Evolutionary conservation across 2,888 invertebrate genomes (phyloP), one percentile per base, ranked within the genome.

Genomic region (Stenodema calcarata): DNA sequence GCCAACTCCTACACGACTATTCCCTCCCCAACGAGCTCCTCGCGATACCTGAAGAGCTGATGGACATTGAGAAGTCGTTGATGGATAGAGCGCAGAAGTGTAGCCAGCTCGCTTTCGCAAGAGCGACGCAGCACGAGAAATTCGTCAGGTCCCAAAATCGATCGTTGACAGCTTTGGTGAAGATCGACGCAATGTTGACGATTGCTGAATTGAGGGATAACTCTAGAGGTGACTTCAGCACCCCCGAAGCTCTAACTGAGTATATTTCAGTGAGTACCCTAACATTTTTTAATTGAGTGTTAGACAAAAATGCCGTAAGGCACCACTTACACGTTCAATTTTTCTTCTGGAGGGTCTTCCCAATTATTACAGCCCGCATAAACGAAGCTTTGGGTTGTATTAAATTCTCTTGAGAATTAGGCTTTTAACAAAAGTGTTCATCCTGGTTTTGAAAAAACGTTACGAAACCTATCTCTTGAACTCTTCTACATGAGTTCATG

Each of bases 181-280:
- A 94, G 89, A 93, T 95, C 0, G 95, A 96, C 89, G 94, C 95
- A 0, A 92, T 94, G 50, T 91, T 97, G 18, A 95, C 95, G 0
- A 84, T 88, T 11, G 87, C 85, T 6, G 88, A 88, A 50, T 79
- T 87, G 12, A 80, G 86, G 14, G 88, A 88, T 41, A 50, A 18
- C 41, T 30, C 82, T 6, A 42, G 35, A 69, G 14, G 23, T n/a
- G 82, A 82, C 14, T 69, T 82, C 62, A 62, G 82, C 41, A 42
- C 82, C 30, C 82, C 82, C 3, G 62, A 69, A 41, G 82, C 82
- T 1, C 30, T 82, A 14, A 42, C 62, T 41, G 82, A 69, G 42
- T 82, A 69, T 41, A 41, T 82, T 41, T 30, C 41, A 3, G 82
- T 82, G 18, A 82, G 82, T 78, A 28, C 11, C 11, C 11, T 3